Evolutionary conservation across 2,797 vertebrate species (phyloP).

Genomic region (Brotogeris chrysoptera): DNA sequence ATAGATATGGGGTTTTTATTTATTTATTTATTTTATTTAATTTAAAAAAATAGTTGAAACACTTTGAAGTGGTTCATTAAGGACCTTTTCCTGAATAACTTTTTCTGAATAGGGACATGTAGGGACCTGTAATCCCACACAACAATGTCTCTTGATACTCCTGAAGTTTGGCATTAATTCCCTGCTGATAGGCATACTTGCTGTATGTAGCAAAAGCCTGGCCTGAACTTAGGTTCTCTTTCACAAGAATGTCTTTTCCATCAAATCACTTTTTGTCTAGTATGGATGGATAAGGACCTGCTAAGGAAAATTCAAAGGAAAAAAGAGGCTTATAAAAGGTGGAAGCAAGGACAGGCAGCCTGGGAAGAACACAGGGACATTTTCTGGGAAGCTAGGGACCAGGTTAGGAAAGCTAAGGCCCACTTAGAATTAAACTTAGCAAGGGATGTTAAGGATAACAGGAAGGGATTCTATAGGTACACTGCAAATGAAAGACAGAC

Average conservation of each 20-base stretch:
- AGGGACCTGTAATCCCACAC: neutral
- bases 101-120: neutral
- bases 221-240: neutral
- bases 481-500: no score
- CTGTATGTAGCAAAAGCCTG: neutral
- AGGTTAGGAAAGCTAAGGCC: no score
- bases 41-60: neutral
- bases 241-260: neutral
- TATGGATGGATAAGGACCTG: no score
- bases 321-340: no score
- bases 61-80: neutral
- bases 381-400: no score
- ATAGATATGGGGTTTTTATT: neutral
- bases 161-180: neutral
- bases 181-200: neutral
- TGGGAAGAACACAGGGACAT: no score
- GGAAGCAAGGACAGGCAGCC: no score
- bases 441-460: no score
- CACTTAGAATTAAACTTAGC: no score
- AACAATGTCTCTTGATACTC: neutral
- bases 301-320: no score
- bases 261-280: neutral
- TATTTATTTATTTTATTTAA: neutral
- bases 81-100: neutral
- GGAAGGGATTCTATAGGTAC: no score